Conservation (phyloP, 1,140 invertebrate species). For the Pseudomyrmex gracilis region DNA sequence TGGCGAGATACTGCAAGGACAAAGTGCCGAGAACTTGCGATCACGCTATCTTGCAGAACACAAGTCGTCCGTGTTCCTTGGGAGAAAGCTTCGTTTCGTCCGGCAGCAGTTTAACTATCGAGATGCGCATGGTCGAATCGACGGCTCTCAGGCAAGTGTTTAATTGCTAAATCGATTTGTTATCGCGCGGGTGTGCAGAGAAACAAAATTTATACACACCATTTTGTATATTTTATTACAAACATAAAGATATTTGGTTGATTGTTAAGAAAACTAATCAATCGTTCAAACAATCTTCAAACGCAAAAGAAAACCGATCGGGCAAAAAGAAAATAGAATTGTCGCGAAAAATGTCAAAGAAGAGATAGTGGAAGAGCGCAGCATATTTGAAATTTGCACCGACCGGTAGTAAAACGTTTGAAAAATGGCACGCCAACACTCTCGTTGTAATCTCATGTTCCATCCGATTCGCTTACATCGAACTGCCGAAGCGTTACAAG, state of each 20-base stretch:
- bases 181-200: not conserved
- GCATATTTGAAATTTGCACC: not conserved
- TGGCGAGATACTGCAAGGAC: constrained; percentile 92
- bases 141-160: constrained; percentile 91
- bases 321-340: constrained; percentile 1
- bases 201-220: not conserved
- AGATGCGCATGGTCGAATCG: constrained; percentile 92
- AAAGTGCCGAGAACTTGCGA: constrained; percentile 92
- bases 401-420: not conserved
- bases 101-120: constrained; percentile 92
- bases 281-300: not conserved
- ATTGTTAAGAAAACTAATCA: not conserved
- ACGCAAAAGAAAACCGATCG: not conserved
- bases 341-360: not conserved
- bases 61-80: constrained; percentile 90
- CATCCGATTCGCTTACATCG: constrained; percentile 60
- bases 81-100: constrained; percentile 94
- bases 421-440: constrained; percentile 5
- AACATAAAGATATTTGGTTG: not conserved
- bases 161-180: constrained; percentile 31
- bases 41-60: constrained; percentile 88
- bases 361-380: not conserved
- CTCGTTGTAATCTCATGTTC: constrained; percentile 27
- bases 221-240: not conserved
- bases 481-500: constrained; percentile 6